Conservation (phyloP, 2,113 vertebrate species). For the Gopherus evgoodei region DNA sequence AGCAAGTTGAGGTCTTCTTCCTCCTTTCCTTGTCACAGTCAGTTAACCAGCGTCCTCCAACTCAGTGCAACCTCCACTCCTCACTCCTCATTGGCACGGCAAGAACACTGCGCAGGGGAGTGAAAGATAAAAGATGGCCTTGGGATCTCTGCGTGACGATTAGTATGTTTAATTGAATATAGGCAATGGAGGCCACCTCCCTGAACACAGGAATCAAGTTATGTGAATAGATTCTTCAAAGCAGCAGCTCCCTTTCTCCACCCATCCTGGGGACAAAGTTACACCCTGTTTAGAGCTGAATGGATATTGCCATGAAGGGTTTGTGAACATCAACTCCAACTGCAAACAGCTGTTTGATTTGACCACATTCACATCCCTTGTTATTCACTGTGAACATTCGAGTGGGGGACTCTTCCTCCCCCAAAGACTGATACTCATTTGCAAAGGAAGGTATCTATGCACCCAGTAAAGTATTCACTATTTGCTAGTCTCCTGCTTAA, state of each 20-base stretch:
- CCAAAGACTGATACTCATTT: neutral
- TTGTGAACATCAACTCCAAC: too few relatives aligned
- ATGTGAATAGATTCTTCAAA: neutral
- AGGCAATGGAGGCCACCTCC: neutral
- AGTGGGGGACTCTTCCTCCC: neutral
- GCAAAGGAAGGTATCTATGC: neutral
- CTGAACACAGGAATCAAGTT: rapidly evolving
- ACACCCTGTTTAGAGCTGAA: neutral
- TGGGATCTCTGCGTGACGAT: neutral
- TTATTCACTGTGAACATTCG: neutral
- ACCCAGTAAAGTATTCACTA: neutral
- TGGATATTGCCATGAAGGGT: too few relatives aligned
- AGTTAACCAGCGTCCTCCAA: neutral
- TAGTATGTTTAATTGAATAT: rapidly evolving
- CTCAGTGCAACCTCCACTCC: rapidly evolving
- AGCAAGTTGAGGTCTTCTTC: neutral
- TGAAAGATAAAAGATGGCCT: neutral
- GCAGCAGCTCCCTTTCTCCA: neutral
- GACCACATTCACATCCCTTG: neutral
- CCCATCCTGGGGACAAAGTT: neutral
- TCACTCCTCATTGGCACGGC: neutral
- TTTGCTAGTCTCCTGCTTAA: neutral
- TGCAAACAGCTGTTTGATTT: too few relatives aligned
- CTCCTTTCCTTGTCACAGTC: neutral
- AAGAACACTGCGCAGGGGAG: rapidly evolving